A percentile compares a stretch with the other conserved stretches of the same genome.
These are phyloP conservation scores for Leucania comma DNA, from an alignment of 2,888 invertebrate genomes.

Conservation along the genomic window DNA sequence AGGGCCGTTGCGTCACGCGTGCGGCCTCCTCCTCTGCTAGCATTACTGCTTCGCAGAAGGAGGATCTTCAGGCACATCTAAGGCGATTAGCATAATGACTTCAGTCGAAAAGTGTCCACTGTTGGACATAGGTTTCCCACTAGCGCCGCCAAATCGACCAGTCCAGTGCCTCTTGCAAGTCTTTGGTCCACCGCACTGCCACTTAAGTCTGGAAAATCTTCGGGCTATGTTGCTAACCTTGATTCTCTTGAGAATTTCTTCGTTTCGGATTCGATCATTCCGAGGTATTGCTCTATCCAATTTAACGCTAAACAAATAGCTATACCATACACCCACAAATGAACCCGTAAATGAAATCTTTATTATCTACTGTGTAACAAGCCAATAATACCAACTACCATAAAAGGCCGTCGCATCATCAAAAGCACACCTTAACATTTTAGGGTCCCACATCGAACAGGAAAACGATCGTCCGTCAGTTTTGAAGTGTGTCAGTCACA, in stretches of 20 bases:
- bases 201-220: neutral
- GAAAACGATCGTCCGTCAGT: slow-evolving; percentile 43
- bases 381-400: neutral
- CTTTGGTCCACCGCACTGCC: no score
- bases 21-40: no score
- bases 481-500: slow-evolving; percentile 49
- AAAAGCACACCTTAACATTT: slow-evolving; percentile 53
- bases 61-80: no score
- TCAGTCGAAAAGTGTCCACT: no score
- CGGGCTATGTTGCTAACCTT: neutral
- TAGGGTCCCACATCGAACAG: slow-evolving; percentile 37
- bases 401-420: slow-evolving; percentile 4
- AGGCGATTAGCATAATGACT: no score
- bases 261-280: neutral
- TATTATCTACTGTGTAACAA: slow-evolving; percentile 8
- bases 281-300: no score
- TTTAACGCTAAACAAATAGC: neutral
- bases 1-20: no score
- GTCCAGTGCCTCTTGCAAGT: no score
- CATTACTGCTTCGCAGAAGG: no score
- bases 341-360: neutral
- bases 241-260: neutral
- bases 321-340: neutral
- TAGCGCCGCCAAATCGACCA: no score
- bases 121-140: no score